Conservation (phyloP, 2,797 vertebrate species). For the Caiman crocodilus region DNA sequence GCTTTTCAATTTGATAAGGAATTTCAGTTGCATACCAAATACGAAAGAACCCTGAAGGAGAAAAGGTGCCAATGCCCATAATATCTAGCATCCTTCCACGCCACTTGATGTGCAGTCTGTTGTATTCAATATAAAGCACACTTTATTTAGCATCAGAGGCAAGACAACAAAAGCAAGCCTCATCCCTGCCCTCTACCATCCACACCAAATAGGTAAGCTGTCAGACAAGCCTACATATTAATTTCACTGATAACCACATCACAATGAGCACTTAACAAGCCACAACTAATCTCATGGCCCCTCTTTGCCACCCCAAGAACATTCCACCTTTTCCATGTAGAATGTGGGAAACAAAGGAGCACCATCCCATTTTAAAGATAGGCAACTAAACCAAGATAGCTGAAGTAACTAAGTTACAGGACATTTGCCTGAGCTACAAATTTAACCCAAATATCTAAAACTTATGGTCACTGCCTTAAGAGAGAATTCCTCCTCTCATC, state of each 20-base stretch:
- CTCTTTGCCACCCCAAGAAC: background rate
- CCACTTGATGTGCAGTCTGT: too few relatives aligned
- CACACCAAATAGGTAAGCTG: too few relatives aligned
- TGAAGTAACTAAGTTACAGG: background rate
- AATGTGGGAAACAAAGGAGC: background rate
- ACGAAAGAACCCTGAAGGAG: too few relatives aligned
- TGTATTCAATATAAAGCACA: too few relatives aligned
- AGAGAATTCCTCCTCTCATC: background rate
- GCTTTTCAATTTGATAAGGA: background rate
- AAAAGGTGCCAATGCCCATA: too few relatives aligned
- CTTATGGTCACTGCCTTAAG: background rate
- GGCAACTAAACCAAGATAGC: background rate
- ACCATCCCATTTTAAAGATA: background rate
- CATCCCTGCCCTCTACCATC: too few relatives aligned
- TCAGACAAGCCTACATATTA: too few relatives aligned
- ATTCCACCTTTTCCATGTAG: too few relatives aligned
- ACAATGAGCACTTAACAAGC: background rate
- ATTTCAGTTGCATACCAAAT: too few relatives aligned
- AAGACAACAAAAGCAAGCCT: too few relatives aligned
- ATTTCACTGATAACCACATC: background rate
- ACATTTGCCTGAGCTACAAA: background rate
- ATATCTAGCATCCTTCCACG: too few relatives aligned
- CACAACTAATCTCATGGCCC: background rate
- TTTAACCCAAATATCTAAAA: background rate
- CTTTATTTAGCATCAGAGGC: too few relatives aligned